Conservation (phyloP, 2,888 invertebrate genomes). For the Eupsilia transversa region DNA sequence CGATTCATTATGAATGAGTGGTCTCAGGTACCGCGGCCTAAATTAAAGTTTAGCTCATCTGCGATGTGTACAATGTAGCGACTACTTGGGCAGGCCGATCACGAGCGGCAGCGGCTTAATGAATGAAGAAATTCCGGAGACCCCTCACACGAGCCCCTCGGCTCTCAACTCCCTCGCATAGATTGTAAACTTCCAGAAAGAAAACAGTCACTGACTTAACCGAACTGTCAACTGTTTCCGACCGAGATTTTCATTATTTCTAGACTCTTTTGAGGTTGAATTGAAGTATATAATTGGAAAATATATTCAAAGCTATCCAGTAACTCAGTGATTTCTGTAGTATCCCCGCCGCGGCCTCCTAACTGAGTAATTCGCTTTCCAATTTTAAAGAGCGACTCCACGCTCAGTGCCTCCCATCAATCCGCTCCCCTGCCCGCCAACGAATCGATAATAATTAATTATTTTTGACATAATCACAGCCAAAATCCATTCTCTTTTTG, state of each 20-base stretch:
- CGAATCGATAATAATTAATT: slow-evolving; percentile 93
- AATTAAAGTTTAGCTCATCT: slow-evolving; percentile 88
- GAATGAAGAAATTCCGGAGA: slow-evolving; percentile 88
- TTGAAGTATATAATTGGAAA: slow-evolving; percentile 45
- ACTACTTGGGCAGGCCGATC: slow-evolving; percentile 84
- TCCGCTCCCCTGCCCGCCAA: slow-evolving; percentile 84
- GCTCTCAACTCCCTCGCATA: slow-evolving; percentile 76
- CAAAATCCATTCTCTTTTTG: slow-evolving; percentile 92
- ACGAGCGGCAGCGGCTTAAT: slow-evolving; percentile 86
- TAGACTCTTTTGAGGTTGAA: slow-evolving; percentile 30
- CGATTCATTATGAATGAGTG: slow-evolving; percentile 85
- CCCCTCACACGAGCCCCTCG: slow-evolving; percentile 81
- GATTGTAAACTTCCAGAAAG: slow-evolving; percentile 78
- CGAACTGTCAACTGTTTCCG: slow-evolving; percentile 57
- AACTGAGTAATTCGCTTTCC: slow-evolving; percentile 87
- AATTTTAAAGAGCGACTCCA: slow-evolving; percentile 86
- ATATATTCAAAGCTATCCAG: slow-evolving; percentile 66
- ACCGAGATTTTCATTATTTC: slow-evolving; percentile 44
- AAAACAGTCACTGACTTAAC: slow-evolving; percentile 66
- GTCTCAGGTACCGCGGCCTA: slow-evolving; percentile 83
- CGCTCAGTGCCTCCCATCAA: slow-evolving; percentile 83
- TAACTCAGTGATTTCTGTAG: slow-evolving; percentile 77
- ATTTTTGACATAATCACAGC: slow-evolving; percentile 93
- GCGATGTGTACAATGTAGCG: slow-evolving; percentile 81
- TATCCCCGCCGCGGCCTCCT: slow-evolving; percentile 77